phyloP scores from a whole-genome alignment of 37 sponge, comb jelly and placozoan species.

The Cladorhizidae sp. region DNA sequence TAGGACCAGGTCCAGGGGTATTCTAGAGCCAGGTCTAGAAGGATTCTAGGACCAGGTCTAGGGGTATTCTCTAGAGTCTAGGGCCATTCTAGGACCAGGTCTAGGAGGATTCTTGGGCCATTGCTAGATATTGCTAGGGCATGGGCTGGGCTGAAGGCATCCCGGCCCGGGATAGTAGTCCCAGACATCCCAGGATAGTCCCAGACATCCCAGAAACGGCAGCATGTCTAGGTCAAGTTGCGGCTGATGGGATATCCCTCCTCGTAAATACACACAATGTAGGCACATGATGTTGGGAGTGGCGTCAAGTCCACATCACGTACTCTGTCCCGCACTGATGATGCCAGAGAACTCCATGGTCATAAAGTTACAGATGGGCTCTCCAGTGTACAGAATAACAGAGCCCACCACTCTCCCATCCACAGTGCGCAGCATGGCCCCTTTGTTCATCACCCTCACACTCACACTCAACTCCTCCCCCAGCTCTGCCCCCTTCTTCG shows the following conservation, averaged over 20 bases:
- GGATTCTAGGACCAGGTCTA: too few species aligned
- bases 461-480: constrained; percentile 54
- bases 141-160: too few species aligned
- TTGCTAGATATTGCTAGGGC: too few species aligned
- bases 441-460: constrained; percentile 41
- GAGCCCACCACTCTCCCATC: constrained; percentile 72
- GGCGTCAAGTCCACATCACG: neutral
- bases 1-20: too few species aligned
- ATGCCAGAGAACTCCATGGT: constrained; percentile 79
- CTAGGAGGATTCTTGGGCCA: too few species aligned
- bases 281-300: neutral
- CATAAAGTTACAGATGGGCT: constrained; percentile 44
- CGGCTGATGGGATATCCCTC: neutral
- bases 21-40: too few species aligned
- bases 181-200: too few species aligned
- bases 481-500: constrained; percentile 15
- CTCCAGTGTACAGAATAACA: constrained; percentile 58
- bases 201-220: too few species aligned
- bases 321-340: constrained; percentile 72
- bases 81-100: too few species aligned
- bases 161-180: too few species aligned
- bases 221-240: neutral
- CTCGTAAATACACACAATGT: neutral
- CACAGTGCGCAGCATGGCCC: constrained; percentile 61
- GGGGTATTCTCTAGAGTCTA: too few species aligned